Conservation (phyloP, 2,113 vertebrate species). For the Eclectus roratus region DNA sequence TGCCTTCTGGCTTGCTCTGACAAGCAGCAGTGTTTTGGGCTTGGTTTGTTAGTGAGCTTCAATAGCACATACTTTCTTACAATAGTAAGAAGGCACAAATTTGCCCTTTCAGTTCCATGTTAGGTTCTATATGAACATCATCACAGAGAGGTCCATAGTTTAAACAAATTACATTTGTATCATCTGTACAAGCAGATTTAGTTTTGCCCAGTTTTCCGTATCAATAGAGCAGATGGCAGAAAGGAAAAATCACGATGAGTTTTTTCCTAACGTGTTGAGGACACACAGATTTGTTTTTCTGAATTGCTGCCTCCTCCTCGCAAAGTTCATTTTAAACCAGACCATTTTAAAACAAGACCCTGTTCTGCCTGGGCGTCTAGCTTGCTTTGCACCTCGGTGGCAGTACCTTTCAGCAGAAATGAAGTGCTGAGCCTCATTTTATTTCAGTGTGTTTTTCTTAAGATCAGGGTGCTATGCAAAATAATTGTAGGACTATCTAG, state of each 20-base stretch:
- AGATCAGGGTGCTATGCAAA: background rate
- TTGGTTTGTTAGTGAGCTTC: background rate
- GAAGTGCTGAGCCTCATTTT: background rate
- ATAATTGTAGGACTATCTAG: background rate
- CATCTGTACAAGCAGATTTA: background rate
- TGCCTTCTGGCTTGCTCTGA: background rate
- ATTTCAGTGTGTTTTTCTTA: background rate
- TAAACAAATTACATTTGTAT: background rate
- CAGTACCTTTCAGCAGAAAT: background rate
- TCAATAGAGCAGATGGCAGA: background rate
- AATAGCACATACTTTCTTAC: background rate
- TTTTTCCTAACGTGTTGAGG: background rate
- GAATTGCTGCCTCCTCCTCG: background rate
- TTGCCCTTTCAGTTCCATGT: background rate
- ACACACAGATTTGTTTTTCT: background rate
- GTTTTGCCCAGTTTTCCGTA: background rate
- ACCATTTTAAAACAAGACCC: background rate
- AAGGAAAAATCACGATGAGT: background rate
- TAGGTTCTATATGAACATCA: background rate
- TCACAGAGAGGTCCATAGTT: background rate
- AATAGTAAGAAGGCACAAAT: background rate
- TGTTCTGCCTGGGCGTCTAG: background rate
- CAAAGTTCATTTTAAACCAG: background rate
- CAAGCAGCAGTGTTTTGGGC: background rate
- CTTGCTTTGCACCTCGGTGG: background rate